phyloP scores from a whole-genome alignment of 2,888 invertebrate species.

The Ischnura elegans region DNA sequence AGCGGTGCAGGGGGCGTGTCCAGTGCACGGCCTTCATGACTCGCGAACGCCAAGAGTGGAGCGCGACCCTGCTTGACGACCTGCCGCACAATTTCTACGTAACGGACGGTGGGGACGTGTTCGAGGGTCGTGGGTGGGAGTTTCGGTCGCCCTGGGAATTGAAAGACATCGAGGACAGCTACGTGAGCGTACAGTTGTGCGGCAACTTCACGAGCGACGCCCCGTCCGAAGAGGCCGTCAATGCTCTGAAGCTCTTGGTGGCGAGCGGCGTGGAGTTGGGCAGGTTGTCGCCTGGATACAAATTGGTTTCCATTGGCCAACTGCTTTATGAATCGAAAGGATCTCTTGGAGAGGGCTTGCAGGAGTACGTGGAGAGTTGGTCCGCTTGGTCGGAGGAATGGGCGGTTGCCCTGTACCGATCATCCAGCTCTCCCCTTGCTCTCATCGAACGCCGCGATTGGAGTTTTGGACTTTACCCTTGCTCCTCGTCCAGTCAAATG shows the following conservation, averaged over 20 bases:
- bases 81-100: background rate
- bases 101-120: background rate
- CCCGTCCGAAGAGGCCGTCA: background rate
- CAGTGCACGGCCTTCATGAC: background rate
- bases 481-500: too few species aligned
- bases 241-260: background rate
- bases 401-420: background rate
- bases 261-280: background rate
- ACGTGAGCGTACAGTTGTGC: background rate
- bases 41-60: background rate
- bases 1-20: background rate
- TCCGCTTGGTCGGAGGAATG: background rate
- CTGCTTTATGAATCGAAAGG: background rate
- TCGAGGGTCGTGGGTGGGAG: background rate
- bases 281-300: background rate
- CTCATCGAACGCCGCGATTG: background rate
- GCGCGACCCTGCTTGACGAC: background rate
- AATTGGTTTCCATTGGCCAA: background rate
- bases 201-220: background rate
- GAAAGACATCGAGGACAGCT: background rate
- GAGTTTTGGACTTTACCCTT: background rate
- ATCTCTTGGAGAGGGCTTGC: background rate
- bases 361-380: background rate
- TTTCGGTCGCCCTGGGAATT: background rate
- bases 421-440: background rate